Conservation (phyloP, 2,797 vertebrate genomes). For the Platyrinchus mystaceus region DNA sequence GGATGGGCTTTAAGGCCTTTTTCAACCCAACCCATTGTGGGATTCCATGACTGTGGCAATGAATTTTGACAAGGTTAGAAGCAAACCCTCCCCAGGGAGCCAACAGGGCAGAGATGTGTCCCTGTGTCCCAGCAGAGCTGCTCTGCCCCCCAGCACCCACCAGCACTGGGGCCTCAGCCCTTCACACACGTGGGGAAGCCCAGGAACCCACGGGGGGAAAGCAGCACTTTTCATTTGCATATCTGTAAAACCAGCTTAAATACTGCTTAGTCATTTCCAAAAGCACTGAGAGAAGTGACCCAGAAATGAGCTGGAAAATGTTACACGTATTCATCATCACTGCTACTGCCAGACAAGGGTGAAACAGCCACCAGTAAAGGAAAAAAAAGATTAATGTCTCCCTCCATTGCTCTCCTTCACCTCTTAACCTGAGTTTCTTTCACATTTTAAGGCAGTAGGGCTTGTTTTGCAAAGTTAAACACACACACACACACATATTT, state of each 20-base stretch:
- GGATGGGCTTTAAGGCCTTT: accelerated
- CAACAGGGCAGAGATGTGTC: accelerated
- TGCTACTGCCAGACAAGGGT: neutral
- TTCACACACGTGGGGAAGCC: accelerated
- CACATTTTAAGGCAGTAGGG: neutral
- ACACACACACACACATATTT: accelerated
- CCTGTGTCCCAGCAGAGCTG: neutral
- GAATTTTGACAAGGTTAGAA: neutral
- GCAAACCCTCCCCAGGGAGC: neutral
- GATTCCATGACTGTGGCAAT: neutral
- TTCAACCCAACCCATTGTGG: accelerated
- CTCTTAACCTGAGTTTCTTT: neutral
- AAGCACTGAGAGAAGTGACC: slow-evolving; percentile 27
- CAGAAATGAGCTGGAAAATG: slow-evolving; percentile 13
- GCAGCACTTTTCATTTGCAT: neutral
- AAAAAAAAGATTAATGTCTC: neutral
- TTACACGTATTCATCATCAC: neutral
- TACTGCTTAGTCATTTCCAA: slow-evolving; percentile 17
- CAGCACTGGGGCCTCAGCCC: accelerated
- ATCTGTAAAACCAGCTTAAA: slow-evolving; percentile 11
- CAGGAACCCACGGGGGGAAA: neutral
- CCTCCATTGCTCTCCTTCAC: neutral
- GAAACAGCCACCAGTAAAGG: neutral
- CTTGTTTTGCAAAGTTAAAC: neutral
- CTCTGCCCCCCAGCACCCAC: neutral